Evolutionary conservation across 2,797 vertebrate species (phyloP), one percentile per base, ranked within the genome.

Genomic region (Mionectes olivaceus): DNA sequence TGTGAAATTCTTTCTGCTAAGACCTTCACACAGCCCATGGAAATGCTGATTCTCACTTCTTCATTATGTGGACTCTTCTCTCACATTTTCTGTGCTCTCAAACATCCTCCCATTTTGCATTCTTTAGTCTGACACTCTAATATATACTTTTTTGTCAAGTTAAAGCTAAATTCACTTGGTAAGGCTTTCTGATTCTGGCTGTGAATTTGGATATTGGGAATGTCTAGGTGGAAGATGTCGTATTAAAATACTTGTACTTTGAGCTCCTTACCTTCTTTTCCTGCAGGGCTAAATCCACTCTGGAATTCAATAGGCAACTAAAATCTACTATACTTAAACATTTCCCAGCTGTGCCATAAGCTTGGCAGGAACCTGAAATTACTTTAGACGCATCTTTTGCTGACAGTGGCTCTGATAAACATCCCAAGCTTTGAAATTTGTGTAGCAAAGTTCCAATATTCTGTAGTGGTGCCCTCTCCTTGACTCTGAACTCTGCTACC

Each of bases 1-100:
- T 75, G 50, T 83, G 79, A 70, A 92, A 73, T 91, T 82, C 74
- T 93, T 95, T 46, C 47, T 61, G 39, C 78, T 50, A 71, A 87
- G 74, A 43, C 10, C 50, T 83, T 93, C 17, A 11, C 53, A 39
- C 41, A 52, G 7, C 35, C 68, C 7, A 5, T 70, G n/a, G 68
- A 92, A 89, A 35, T 76, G 80, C 70, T 87, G 27, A 74, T 93
- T 76, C 33, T 87, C 59, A 4, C 63, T 88, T 71, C 73, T 41
- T 90, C 32, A 5, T 83, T 75, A 71, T 2, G 1, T 35, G 30
- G 55, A 44, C 32, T 61, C 9, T 85, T 94, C 47, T 83, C 10
- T 10, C 30, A 30, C 19, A 12, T 69, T 73, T 93, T 64, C 27
- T 47, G 1, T 67, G 44, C 39, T 74, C 47, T 87, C 30, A 21